Percentiles rank a stretch among this genome's conserved stretches.
Evolutionary conservation across 2,888 invertebrate genomes (phyloP).

Genomic region (Onchidella celtica): DNA sequence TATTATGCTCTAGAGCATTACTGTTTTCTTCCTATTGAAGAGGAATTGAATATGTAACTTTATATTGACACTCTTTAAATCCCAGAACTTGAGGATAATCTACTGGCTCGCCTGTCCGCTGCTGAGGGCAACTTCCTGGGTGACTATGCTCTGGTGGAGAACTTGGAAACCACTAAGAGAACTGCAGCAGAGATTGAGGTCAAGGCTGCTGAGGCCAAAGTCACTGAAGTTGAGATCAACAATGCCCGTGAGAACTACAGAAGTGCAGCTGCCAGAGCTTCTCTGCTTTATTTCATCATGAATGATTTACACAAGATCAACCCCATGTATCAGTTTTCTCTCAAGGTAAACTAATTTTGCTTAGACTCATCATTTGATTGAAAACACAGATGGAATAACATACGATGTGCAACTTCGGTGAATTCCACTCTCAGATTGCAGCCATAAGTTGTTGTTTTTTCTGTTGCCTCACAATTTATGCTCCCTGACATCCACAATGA

Average conservation of each 20-base stretch:
- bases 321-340: conserved; percentile 97
- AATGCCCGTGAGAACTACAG: conserved; percentile 95
- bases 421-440: too few species aligned
- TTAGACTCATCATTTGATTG: not conserved
- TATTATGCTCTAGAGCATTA: too few species aligned
- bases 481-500: too few species aligned
- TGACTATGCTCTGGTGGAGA: conserved; percentile 96
- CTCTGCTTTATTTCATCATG: conserved; percentile 95
- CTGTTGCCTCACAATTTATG: too few species aligned
- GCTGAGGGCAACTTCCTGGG: conserved; percentile 96
- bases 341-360: conserved; percentile 86
- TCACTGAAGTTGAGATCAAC: conserved; percentile 95
- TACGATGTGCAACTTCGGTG: too few species aligned
- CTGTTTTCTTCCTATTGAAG: too few species aligned
- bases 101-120: conserved; percentile 92
- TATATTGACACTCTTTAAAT: too few species aligned
- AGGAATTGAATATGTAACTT: too few species aligned
- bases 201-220: conserved; percentile 94
- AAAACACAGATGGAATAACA: too few species aligned
- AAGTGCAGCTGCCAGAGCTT: conserved; percentile 94
- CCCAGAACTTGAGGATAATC: conserved; percentile 91
- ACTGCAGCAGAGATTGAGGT: conserved; percentile 97
- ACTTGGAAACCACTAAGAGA: conserved; percentile 96
- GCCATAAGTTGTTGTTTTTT: too few species aligned
- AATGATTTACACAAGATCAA: conserved; percentile 97